Evolutionary conservation across 2,888 invertebrate species (phyloP).

Genomic region (Oxyteleia sp.): DNA sequence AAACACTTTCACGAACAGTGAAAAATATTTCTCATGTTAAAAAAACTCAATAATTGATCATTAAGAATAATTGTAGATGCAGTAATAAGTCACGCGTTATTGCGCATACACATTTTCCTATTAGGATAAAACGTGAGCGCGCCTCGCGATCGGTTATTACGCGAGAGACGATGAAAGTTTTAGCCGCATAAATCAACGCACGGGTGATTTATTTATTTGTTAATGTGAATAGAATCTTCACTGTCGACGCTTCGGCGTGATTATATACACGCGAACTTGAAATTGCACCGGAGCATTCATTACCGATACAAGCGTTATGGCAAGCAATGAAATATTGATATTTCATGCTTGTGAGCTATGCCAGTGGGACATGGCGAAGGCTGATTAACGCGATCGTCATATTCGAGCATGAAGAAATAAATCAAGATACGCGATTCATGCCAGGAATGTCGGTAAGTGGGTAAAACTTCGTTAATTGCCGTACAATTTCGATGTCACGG

Average conservation of each 20-base stretch:
- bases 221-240: conserved; percentile 68
- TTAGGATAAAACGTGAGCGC: conserved; percentile 45
- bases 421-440: conserved; percentile 52
- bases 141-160: conserved; percentile 39
- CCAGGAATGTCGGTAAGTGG: conserved; percentile 24
- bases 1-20: too few relatives aligned
- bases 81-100: conserved; percentile 53
- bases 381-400: too few relatives aligned
- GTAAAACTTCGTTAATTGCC: conserved; percentile 47
- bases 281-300: conserved; percentile 60
- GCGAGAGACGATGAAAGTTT: conserved; percentile 46
- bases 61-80: conserved; percentile 39
- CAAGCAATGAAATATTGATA: conserved; percentile 69
- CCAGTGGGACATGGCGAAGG: too few relatives aligned
- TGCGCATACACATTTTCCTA: conserved; percentile 33
- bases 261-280: conserved; percentile 63
- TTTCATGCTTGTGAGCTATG: too few relatives aligned
- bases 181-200: conserved; percentile 49
- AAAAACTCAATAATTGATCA: too few relatives aligned
- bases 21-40: too few relatives aligned
- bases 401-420: conserved; percentile 59
- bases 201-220: conserved; percentile 67
- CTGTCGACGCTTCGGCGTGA: conserved; percentile 43
- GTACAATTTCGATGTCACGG: not conserved
- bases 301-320: conserved; percentile 59